Conservation (phyloP, 2,888 invertebrate genomes). For the Diplolepis rosae region DNA sequence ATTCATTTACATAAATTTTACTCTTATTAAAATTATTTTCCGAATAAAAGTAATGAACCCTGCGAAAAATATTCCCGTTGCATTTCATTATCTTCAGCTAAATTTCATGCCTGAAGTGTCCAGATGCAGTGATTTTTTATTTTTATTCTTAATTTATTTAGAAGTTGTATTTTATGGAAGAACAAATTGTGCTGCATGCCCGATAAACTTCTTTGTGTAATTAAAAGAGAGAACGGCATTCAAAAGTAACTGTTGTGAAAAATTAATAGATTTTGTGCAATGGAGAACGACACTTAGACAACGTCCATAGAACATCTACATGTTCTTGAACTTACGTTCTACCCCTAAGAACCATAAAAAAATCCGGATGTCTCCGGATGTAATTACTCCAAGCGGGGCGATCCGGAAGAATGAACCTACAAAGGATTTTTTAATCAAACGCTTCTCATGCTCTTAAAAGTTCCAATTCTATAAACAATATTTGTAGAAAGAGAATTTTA, state of each 20-base stretch:
- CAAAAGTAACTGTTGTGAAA: background rate
- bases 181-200: background rate
- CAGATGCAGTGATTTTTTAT: no score
- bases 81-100: background rate
- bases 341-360: conserved; percentile 69
- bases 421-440: conserved; percentile 48
- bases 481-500: background rate
- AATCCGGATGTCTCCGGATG: conserved; percentile 67
- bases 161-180: background rate
- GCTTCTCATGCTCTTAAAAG: conserved; percentile 20
- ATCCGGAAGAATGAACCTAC: conserved; percentile 62
- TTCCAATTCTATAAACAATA: no score
- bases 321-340: conserved; percentile 67
- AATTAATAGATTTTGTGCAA: background rate
- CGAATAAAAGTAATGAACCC: no score
- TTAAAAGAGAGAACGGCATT: background rate
- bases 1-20: no score
- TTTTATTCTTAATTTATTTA: no score
- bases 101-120: background rate
- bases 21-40: no score
- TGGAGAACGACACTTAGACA: background rate
- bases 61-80: no score
- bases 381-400: conserved; percentile 67
- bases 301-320: conserved; percentile 23
- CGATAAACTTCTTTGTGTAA: background rate